Percentiles rank a stretch among this genome's conserved stretches.
phyloP scores from a whole-genome alignment of 2,888 invertebrate genomes.

The Amblyjoppa fuscipennis region DNA sequence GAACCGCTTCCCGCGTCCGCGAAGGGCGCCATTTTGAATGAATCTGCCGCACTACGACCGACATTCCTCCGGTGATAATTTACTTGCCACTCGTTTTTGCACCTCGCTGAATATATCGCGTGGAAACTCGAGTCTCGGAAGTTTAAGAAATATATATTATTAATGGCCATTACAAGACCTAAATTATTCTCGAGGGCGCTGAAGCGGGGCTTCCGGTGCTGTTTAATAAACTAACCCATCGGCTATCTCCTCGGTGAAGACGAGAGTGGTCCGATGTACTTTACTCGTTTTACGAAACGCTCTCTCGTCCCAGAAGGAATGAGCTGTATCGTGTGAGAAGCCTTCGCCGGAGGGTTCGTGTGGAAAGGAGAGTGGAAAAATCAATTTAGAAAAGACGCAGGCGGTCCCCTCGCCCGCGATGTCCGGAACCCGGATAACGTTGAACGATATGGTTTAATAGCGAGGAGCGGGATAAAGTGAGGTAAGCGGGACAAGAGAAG shows the following conservation, averaged over 20 bases:
- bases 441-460: conserved; percentile 58
- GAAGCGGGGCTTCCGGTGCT: neutral
- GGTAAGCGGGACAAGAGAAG: conserved; percentile 12
- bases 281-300: neutral
- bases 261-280: neutral
- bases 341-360: neutral
- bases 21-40: neutral
- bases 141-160: too few relatives aligned
- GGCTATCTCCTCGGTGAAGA: neutral
- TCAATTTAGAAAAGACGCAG: conserved; percentile 62
- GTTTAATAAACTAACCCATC: neutral
- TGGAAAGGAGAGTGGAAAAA: conserved; percentile 39
- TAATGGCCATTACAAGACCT: too few relatives aligned
- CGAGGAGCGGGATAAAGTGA: conserved; percentile 18
- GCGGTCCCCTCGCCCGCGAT: conserved; percentile 46
- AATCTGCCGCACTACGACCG: too few relatives aligned
- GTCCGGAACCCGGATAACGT: conserved; percentile 38
- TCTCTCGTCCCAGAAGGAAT: conserved; percentile 3
- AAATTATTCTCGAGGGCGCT: too few relatives aligned
- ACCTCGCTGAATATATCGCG: too few relatives aligned
- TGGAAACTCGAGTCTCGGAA: too few relatives aligned
- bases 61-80: too few relatives aligned
- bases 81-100: too few relatives aligned
- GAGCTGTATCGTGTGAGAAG: conserved; percentile 4
- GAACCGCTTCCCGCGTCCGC: neutral